These are phyloP conservation scores for Strigamia crassipes DNA, from an alignment of 2,888 invertebrate species.

Conservation along the genomic window DNA sequence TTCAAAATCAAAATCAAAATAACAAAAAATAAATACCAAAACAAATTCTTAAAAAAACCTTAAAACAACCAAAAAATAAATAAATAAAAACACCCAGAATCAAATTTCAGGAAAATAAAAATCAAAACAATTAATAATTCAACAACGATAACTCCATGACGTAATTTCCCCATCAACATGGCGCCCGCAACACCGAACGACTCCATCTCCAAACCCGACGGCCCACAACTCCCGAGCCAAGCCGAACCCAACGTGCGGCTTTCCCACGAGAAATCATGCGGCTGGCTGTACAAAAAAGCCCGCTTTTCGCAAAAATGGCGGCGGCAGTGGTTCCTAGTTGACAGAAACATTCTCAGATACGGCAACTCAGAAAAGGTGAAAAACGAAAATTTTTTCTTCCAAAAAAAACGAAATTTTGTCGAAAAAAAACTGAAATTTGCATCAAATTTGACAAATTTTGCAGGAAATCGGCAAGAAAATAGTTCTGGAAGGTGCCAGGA, in stretches of 20 bases:
- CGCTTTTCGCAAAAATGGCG: slow-evolving; percentile 58
- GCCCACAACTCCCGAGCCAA: not conserved
- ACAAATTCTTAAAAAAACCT: too few species aligned
- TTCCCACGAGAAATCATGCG: slow-evolving; percentile 51
- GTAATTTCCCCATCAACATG: not conserved
- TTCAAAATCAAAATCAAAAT: too few species aligned
- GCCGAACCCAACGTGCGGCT: not conserved
- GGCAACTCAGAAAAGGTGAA: slow-evolving; percentile 53
- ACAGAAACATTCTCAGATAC: slow-evolving; percentile 56
- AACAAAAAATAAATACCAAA: too few species aligned
- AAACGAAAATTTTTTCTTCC: too few species aligned
- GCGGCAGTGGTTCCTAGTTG: slow-evolving; percentile 57
- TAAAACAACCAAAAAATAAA: too few species aligned
- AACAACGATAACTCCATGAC: not conserved
- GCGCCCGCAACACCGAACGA: not conserved
- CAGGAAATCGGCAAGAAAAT: slow-evolving; percentile 57
- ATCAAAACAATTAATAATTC: not conserved
- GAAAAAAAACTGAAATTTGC: not conserved
- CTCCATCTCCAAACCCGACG: not conserved
- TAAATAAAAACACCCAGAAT: not conserved
- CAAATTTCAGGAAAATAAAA: not conserved
- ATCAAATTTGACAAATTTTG: not conserved
- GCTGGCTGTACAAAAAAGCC: slow-evolving; percentile 57
- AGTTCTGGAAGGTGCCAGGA: slow-evolving; percentile 56
- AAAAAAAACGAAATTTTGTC: not conserved